Conservation (phyloP, 2,797 vertebrate genomes). For the Cyclura pinguis region DNA sequence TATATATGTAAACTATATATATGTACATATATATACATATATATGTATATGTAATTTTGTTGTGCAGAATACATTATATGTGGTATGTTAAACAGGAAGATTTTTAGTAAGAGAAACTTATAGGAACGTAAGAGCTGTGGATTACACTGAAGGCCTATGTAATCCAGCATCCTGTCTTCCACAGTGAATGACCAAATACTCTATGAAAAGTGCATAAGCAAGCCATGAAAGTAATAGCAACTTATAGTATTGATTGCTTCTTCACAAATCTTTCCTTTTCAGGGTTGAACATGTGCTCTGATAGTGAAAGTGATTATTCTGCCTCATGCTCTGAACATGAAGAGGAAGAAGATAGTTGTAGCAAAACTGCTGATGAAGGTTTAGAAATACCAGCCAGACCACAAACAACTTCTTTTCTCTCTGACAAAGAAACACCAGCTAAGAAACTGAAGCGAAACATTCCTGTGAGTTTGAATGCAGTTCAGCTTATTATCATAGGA, state of each 20-base stretch:
- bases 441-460: constrained; percentile 85
- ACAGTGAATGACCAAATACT: background rate
- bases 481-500: background rate
- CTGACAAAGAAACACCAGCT: constrained; percentile 82
- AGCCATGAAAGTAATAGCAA: background rate
- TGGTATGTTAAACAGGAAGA: background rate
- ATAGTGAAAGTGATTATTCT: constrained; percentile 95
- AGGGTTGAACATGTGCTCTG: constrained; percentile 85
- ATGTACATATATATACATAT: too few relatives aligned
- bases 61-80: background rate
- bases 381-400: constrained; percentile 61
- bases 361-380: constrained; percentile 56
- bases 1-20: too few relatives aligned
- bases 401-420: constrained; percentile 54
- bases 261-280: constrained; percentile 49
- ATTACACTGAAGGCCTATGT: background rate
- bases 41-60: too few relatives aligned
- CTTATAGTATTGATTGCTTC: constrained; percentile 10
- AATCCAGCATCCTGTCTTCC: background rate
- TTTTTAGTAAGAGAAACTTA: constrained; percentile 1
- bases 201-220: background rate
- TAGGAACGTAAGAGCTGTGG: background rate
- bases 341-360: constrained; percentile 71
- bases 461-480: constrained; percentile 78
- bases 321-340: constrained; percentile 88